Base-by-base conservation (phyloP, 2,797 vertebrate species). In the Chanos chanos region DNA sequence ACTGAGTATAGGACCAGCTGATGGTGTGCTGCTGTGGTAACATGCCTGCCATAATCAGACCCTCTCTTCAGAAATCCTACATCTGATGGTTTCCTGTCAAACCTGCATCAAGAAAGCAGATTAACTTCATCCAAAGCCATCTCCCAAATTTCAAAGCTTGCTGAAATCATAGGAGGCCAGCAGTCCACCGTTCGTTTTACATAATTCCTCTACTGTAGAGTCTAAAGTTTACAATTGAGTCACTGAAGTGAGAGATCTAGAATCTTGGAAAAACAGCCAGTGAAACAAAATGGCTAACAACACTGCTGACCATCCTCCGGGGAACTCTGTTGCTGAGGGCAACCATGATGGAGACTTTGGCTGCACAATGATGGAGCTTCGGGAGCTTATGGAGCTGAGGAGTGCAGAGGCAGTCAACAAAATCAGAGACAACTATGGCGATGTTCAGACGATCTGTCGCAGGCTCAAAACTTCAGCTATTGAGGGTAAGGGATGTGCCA, bases 401-500 rank as follows among this genome's bases (percentile, higher is more conserved):
- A 92, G 92, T 0, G 24, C 58, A 0, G 96, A 98, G 72, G 95
- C 93, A 0, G 87, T 95, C 8, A 60, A 21, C 66, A 90, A 93
- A 71, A 91, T 99, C 58, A 82, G 49, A 0, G 85, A 90, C 31
- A 74, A 59, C 21, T 94, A 89, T 0, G 93, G 92, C 7, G 89
- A 93, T 0, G 92, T 98, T 25, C 87, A 90, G 64, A 90, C 82
- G 5, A 79, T 99, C 79, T 98, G 95, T 77, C 86, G 86, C 65
- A 89, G 89, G 58, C 81, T 99, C 72, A 95, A 94, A 78, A 96
- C 95, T 0, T 94, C 95, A 0, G 91, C 95, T 0, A 86, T 95
- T 1, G 94, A 99, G 90, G 97, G 96, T 98, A 84, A 86, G 88
- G n/a, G n/a, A n/a, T n/a, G n/a, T n/a, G n/a, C n/a, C n/a, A n/a